phyloP scores from a whole-genome alignment of 2,888 invertebrate species.

The Torymus tubicola region DNA sequence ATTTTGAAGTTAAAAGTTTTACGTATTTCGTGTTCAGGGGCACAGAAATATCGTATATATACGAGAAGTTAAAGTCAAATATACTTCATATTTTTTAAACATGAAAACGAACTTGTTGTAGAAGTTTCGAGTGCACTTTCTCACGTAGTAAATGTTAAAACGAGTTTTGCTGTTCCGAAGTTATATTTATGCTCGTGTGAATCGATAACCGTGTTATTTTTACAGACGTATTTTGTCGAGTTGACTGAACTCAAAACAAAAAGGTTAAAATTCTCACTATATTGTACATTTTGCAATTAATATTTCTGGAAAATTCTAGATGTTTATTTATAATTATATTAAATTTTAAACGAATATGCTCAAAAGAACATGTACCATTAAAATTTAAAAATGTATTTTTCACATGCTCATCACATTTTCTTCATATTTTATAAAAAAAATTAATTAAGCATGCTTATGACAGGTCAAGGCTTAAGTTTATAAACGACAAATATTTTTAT shows the following conservation, averaged over 20 bases:
- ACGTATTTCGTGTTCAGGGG: no score
- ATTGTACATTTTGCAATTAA: neutral
- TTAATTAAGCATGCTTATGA: no score
- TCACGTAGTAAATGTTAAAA: slow-evolving; percentile 21
- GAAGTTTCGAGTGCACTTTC: slow-evolving; percentile 8
- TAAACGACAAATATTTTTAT: no score
- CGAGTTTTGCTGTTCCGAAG: slow-evolving; percentile 31
- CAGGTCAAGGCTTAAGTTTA: no score
- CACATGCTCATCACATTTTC: no score
- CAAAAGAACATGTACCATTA: no score
- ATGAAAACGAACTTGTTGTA: neutral
- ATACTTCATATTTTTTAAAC: neutral
- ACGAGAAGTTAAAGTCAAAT: neutral
- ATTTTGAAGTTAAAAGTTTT: no score
- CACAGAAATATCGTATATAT: neutral
- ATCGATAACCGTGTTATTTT: slow-evolving; percentile 49
- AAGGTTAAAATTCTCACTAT: neutral
- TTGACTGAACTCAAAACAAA: slow-evolving; percentile 27
- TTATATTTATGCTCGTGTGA: slow-evolving; percentile 28
- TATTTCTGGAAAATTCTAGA: neutral
- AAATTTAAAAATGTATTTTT: no score
- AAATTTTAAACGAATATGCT: no score
- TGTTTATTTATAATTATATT: no score
- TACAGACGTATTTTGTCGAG: slow-evolving; percentile 17
- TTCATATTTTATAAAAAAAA: no score